Conservation (phyloP, 2,888 invertebrate species). For the Oscheius sp. region DNA sequence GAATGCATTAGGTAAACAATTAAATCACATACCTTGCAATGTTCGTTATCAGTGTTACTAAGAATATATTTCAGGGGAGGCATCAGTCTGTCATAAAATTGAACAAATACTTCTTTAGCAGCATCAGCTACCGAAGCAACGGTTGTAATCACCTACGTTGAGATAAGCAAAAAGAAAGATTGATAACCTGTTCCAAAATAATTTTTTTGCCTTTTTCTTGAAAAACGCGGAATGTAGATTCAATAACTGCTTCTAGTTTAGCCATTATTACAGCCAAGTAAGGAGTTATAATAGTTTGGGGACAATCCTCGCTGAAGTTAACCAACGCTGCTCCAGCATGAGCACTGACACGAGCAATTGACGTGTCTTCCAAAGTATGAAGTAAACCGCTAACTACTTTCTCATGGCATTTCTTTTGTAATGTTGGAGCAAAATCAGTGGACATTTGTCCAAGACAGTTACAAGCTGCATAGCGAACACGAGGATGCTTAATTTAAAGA, state of each 20-base stretch:
- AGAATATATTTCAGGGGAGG: conserved; percentile 96
- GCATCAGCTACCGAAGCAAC: conserved; percentile 95
- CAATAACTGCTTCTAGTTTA: conserved; percentile 87
- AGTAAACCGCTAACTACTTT: conserved; percentile 89
- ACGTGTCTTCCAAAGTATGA: conserved; percentile 86
- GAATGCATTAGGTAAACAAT: conserved; percentile 69
- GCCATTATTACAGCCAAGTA: conserved; percentile 78
- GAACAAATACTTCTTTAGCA: conserved; percentile 91
- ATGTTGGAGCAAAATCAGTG: conserved; percentile 93
- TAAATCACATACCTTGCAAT: conserved; percentile 34
- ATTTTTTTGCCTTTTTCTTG: conserved; percentile 92
- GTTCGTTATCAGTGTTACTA: conserved; percentile 81
- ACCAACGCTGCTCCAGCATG: conserved; percentile 92
- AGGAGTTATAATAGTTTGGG: conserved; percentile 75
- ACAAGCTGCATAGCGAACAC: conserved; percentile 94
- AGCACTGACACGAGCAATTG: conserved; percentile 90
- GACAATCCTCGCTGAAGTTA: conserved; percentile 98
- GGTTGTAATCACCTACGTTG: conserved; percentile 29
- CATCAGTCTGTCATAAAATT: conserved; percentile 86
- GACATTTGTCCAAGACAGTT: conserved; percentile 99
- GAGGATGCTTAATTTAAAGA: conserved; percentile 79
- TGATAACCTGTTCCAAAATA: conserved; percentile 87
- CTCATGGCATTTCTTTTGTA: conserved; percentile 96
- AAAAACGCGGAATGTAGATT: conserved; percentile 87
- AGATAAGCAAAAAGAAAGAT: not conserved